phyloP scores from a whole-genome alignment of 2,888 invertebrate species.

The Diarsia dahlii region DNA sequence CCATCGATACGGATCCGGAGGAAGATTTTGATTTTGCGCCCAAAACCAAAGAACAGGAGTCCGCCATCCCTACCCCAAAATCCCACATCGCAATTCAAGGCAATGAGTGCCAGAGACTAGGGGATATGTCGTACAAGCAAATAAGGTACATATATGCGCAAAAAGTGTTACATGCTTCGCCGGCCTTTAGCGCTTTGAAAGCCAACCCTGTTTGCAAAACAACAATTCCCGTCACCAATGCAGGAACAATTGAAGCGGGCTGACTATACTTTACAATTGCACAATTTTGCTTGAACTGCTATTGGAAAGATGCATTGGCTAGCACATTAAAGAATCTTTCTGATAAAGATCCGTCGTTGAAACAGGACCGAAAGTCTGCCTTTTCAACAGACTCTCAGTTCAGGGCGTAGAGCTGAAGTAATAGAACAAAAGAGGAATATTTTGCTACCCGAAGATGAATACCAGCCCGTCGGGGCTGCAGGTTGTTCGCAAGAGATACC shows the following conservation, averaged over 20 bases:
- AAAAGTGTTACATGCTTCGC: constrained; percentile 7
- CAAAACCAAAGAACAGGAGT: constrained; percentile 7
- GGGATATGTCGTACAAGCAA: constrained; percentile 8
- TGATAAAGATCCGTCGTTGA: constrained; percentile 1
- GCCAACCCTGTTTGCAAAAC: not conserved
- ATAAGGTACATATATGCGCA: constrained; percentile 8
- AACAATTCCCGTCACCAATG: constrained; percentile 8
- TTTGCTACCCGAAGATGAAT: not conserved
- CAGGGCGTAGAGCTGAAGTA: constrained; percentile 7
- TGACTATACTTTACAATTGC: constrained; percentile 3
- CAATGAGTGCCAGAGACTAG: constrained; percentile 9
- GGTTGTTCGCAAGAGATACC: too few species aligned
- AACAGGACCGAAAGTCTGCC: not conserved
- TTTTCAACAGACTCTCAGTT: constrained; percentile 9
- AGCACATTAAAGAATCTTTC: constrained; percentile 2
- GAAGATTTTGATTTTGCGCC: constrained; percentile 11
- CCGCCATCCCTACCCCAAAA: constrained; percentile 3
- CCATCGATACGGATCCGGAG: too few species aligned
- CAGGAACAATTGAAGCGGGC: constrained; percentile 2
- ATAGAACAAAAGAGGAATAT: not conserved
- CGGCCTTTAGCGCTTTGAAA: constrained; percentile 10
- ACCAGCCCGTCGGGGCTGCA: too few species aligned
- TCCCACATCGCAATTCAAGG: constrained; percentile 5
- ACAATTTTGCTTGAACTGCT: constrained; percentile 15
- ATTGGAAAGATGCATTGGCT: constrained; percentile 12